Base-by-base conservation (phyloP, 1,140 invertebrate species). In the Plutomurus gul region DNA sequence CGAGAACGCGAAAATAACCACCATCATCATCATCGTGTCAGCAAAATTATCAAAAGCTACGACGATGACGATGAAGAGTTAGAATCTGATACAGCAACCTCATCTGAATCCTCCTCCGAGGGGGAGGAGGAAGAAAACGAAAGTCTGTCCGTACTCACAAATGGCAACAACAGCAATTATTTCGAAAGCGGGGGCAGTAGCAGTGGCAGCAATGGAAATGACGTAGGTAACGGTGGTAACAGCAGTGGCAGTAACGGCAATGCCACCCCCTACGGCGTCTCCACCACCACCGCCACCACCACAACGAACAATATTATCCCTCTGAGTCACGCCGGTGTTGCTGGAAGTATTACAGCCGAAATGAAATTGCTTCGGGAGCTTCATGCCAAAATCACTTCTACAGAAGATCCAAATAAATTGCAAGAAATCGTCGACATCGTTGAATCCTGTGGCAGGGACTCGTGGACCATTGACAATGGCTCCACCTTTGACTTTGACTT, bases 401-500 rank as follows among this genome's bases (percentile, higher is more conserved):
- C 82, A 8, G 81, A 81, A 25, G 83, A 84, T 49, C 81, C 83
- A 4, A 71, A 76, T 13, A 84, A 84, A 60, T 46, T 84, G 3
- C 81, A 84, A 47, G 77, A 84, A 79, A 75, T 84, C 30, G 83
- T 84, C 4, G 81, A 82, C 37, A 84, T 84, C 5, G 82, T 83
- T 3, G 83, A 84, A 33, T 65, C 65, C 36, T 81, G 72, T 39
- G 83, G 83, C 10, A 82, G 73, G 65, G 82, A 83, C 40, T 70
- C 71, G 1, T 84, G 81, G 81, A 82, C 76, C 3, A 75, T 75
- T 8, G 83, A 84, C 7, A 65, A 77, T 16, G 83, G 83, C 16
- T 25, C 79, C 27, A 80, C 81, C 7, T 84, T 84, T 76, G 83
- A 84, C 65, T 84, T 84, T 81, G 83, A 84, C 65, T 76, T 84